Conservation (phyloP, 92 coral and sea anemone genomes). For the Zoanthus gigantus region DNA sequence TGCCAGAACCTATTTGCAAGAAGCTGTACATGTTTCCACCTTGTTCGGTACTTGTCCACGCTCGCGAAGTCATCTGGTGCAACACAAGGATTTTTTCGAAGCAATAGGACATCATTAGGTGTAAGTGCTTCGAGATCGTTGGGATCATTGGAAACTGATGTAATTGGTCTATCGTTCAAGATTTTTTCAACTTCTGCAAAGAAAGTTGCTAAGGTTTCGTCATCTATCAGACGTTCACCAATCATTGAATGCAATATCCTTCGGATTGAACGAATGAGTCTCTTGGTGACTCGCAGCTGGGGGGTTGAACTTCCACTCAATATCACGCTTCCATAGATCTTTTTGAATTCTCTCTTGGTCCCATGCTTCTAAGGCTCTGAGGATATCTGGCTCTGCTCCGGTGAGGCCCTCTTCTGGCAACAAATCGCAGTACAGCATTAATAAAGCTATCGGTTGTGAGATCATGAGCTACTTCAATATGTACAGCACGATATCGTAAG, state of each 20-base stretch:
- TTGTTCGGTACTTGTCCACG: neutral
- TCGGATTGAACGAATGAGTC: no score
- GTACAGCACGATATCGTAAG: no score
- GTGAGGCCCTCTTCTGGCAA: constrained; percentile 60
- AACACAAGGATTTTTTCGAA: constrained; percentile 48
- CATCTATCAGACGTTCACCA: no score
- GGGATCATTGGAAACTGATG: constrained; percentile 64
- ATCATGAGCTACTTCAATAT: no score
- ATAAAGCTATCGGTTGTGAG: no score
- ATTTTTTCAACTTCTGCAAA: neutral
- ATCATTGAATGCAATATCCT: no score
- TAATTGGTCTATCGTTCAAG: constrained; percentile 68
- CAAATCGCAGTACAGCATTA: constrained; percentile 29
- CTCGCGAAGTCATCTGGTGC: constrained; percentile 57
- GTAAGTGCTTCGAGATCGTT: constrained; percentile 72
- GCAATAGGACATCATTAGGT: constrained; percentile 64
- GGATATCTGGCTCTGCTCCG: constrained; percentile 61
- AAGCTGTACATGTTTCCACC: neutral
- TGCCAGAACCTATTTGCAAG: constrained; percentile 55
- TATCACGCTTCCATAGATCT: no score
- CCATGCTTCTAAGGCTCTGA: no score
- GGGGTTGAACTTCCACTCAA: no score
- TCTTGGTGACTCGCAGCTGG: no score
- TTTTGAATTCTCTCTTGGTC: no score
- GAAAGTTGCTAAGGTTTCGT: no score